phyloP scores from a whole-genome alignment of 2,888 invertebrate species.

The Drosophila maculinotata region DNA sequence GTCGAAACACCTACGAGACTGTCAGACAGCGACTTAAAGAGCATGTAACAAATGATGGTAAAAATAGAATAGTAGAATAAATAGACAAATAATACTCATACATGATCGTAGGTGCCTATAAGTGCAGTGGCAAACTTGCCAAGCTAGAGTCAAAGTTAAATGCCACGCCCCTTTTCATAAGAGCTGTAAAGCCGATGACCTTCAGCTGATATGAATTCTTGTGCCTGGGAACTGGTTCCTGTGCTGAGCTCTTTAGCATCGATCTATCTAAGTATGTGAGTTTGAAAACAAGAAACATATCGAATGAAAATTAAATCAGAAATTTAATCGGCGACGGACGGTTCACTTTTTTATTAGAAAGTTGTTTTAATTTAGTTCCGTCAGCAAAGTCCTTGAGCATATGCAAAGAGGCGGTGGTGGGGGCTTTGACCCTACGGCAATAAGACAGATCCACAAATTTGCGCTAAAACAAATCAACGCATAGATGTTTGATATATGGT shows the following conservation, averaged over 20 bases:
- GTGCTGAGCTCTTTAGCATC: conserved; percentile 25
- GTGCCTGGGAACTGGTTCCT: conserved; percentile 57
- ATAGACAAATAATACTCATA: conserved; percentile 17
- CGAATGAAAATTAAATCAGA: conserved; percentile 71
- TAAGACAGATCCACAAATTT: conserved; percentile 30
- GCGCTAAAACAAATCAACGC: conserved; percentile 35
- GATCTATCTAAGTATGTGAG: conserved; percentile 9
- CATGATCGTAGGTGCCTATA: conserved; percentile 12
- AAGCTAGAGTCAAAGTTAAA: conserved; percentile 12
- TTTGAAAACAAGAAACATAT: conserved; percentile 26
- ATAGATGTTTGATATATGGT: conserved; percentile 57
- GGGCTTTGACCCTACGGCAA: conserved; percentile 67
- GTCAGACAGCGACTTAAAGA: conserved; percentile 9
- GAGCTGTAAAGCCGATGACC: conserved; percentile 61
- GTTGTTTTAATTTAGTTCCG: conserved; percentile 79
- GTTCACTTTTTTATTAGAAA: conserved; percentile 74
- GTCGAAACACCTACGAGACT: conserved; percentile 49
- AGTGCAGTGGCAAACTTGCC: conserved; percentile 25
- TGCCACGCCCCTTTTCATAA: conserved; percentile 44
- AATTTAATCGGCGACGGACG: conserved; percentile 38
- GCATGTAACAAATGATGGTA: conserved; percentile 56
- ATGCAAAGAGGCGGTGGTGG: conserved; percentile 36
- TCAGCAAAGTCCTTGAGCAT: conserved; percentile 67
- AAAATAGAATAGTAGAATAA: conserved; percentile 14
- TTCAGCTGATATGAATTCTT: conserved; percentile 61